Evolutionary conservation across 2,113 vertebrate species (phyloP).

Genomic region (Eidolon helvum): DNA sequence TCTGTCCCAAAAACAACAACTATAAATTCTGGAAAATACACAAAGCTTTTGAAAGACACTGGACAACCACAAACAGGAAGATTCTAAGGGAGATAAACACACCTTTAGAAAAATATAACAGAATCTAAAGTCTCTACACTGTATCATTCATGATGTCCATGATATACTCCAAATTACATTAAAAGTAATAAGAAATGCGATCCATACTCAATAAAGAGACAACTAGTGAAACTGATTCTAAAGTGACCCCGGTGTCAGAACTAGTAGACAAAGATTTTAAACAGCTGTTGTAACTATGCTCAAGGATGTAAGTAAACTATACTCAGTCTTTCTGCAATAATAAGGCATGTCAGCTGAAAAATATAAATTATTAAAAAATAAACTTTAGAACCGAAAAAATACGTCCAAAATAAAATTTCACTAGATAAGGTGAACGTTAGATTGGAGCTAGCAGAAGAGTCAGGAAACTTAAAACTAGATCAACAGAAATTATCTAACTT

Average conservation of each 20-base stretch:
- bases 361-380: not conserved
- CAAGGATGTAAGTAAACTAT: not conserved
- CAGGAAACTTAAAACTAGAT: not conserved
- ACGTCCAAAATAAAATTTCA: constrained; percentile 12
- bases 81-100: not conserved
- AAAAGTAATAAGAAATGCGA: not conserved
- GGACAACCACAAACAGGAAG: not conserved
- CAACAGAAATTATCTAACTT: not conserved
- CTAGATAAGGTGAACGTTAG: not conserved
- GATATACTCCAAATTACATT: not conserved
- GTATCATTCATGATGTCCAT: not conserved
- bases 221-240: not conserved
- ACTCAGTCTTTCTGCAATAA: not conserved
- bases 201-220: not conserved
- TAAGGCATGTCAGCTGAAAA: not conserved
- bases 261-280: not conserved
- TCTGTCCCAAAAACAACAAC: not conserved
- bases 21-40: not conserved
- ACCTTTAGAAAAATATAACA: not conserved
- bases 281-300: not conserved
- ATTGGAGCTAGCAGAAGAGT: not conserved
- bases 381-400: not conserved
- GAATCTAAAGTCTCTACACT: not conserved
- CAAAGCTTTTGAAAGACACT: not conserved
- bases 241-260: not conserved